Base-by-base conservation (phyloP, 2,888 invertebrate genomes). In the Drosophila antonietae region DNA sequence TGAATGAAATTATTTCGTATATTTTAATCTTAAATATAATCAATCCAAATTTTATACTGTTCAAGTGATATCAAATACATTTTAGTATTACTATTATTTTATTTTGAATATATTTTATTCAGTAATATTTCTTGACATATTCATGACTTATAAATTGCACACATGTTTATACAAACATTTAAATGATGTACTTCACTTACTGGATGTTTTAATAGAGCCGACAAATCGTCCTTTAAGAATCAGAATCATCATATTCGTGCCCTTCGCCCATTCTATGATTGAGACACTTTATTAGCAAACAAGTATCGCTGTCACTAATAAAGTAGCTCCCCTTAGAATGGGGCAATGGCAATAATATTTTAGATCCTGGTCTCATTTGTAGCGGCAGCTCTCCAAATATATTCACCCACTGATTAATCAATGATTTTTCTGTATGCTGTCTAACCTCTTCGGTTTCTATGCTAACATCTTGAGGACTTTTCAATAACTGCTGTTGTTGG, bases 331-430 rank as follows among this genome's bases (percentile, higher is more conserved):
- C 47, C 44, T 57, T 35, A 35, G 28, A 72, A 31, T 72, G 72
- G 59, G 72, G 65, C 41, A 72, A 59, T 65, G 72, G 72, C 51
- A 72, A 15, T n/a, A 71, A 46, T 39, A 72, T 56, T 5, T 41
- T 55, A 9, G 71, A 63, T 43, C 71, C 71, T 15, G 72, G 71
- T 44, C 71, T 57, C 12, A 58, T 14, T 33, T 71, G 71, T 10
- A 71, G 20, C 14, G 71, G 71, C n/a, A 71, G 18, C 28, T 53
- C 46, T 10, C 46, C 43, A 39, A 57, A 55, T 44, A 55, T 47
- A 15, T 10, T 14, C 35, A 63, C 14, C 64, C 58, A 64, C 20
- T 52, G 33, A 14, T 14, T 9, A 10, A 71, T 46, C 20, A 35
- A 23, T 0, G 43, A 33, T 18, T 53, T 18, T 14, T 41, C 20